Base-by-base conservation (phyloP, 2,888 invertebrate genomes). In the Cephus pygmeus region DNA sequence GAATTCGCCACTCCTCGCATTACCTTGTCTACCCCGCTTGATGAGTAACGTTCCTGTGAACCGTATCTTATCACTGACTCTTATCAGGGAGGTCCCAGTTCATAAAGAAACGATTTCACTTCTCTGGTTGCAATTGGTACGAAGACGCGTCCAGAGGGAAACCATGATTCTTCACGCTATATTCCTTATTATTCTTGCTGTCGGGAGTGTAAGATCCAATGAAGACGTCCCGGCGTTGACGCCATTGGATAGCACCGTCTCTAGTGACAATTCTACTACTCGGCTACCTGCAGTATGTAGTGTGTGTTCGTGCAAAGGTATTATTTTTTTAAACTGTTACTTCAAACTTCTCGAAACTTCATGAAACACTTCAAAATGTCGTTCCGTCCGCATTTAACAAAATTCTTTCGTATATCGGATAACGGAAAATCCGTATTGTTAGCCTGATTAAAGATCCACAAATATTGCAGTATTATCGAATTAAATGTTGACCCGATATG, bases 11-110 rank as follows among this genome's bases (percentile, higher is more conserved):
- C 74, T 30, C 74, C 74, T 74, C 74, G 35, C 36, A 34, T 30
- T n/a, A 73, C 34, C 2, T 34, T 33, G 33, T n/a, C 33, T 12
- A 74, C 69, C 34, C 11, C 75, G 69, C 75, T 73, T 71, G 75
- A 80, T 84, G 83, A 84, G 82, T 83, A 83, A 84, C 76, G 75
- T 56, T 77, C 76, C 78, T 76, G 77, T 73, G 76, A 83, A 84
- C 82, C 81, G 81, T 84, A 84, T 84, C 84, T 74, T 76, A 73
- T 78, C 78, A 76, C 69, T 40, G 56, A 69, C 69, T 75, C 77
- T 84, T 84, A 84, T 84, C 84, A 79, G 77, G 80, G 76, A 78
- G 79, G 77, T 68, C 76, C 80, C 79, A 74, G 69, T 79, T 80
- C 69, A 80, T 83, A 83, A 75, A 79, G 76, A 69, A 36, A 69